These are phyloP conservation scores for Pterocles orientalis DNA, from an alignment of 2,113 vertebrate species.

Conservation along the genomic window DNA sequence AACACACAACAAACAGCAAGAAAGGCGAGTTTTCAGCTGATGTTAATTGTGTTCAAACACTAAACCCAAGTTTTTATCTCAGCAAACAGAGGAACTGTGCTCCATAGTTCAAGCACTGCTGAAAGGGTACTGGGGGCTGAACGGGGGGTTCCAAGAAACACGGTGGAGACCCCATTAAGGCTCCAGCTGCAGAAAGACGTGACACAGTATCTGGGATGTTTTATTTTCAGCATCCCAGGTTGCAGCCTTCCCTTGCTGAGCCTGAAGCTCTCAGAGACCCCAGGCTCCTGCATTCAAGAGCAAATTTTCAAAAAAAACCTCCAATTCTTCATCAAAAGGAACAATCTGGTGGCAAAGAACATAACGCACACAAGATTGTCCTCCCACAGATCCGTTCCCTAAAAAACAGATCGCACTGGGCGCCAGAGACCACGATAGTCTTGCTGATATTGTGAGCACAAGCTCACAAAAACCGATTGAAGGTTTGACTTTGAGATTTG, in stretches of 20 bases:
- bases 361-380: fast-evolving
- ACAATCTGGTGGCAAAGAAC: neutral
- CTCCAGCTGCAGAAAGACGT: neutral
- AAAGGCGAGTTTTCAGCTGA: conserved; percentile 48
- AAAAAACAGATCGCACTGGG: neutral
- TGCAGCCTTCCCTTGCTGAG: neutral
- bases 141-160: neutral
- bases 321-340: neutral
- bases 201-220: neutral
- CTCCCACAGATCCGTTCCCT: neutral
- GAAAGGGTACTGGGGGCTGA: conserved; percentile 26
- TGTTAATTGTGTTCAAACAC: conserved; percentile 61
- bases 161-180: neutral
- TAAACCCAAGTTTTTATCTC: conserved; percentile 50
- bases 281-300: neutral
- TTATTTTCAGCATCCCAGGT: neutral
- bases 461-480: neutral
- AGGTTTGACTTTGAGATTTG: neutral
- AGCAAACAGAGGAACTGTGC: conserved; percentile 57
- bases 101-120: conserved; percentile 19
- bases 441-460: neutral
- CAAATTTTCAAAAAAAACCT: neutral
- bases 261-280: fast-evolving
- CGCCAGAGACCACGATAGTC: neutral
- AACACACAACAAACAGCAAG: conserved; percentile 33